Conservation (phyloP, 2,888 invertebrate species). For the Dorcus hopei region DNA sequence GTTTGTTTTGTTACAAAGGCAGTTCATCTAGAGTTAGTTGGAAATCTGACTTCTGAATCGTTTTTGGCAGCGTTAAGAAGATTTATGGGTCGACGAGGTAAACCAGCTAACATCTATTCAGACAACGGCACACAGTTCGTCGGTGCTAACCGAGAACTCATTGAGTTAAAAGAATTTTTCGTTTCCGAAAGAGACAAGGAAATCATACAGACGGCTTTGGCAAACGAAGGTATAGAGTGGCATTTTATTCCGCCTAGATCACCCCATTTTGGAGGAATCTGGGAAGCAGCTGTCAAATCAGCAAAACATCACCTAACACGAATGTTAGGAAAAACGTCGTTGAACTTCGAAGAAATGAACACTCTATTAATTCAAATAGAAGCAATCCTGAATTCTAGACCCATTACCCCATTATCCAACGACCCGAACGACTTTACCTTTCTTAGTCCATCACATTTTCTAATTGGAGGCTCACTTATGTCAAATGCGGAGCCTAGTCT, state of each 20-base stretch:
- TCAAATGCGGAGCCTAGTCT: constrained; percentile 21
- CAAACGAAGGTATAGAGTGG: neutral
- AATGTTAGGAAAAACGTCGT: constrained; percentile 17
- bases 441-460: constrained; percentile 25
- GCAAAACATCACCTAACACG: constrained; percentile 30
- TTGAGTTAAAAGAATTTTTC: neutral
- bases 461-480: constrained; percentile 26
- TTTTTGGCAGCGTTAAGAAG: constrained; percentile 35
- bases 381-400: constrained; percentile 32
- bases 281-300: constrained; percentile 29
- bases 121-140: constrained; percentile 38
- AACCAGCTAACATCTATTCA: constrained; percentile 27
- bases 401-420: constrained; percentile 24
- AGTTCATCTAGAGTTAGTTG: constrained; percentile 37
- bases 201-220: neutral
- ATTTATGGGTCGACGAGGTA: constrained; percentile 34
- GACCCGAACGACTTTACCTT: constrained; percentile 25
- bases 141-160: constrained; percentile 31
- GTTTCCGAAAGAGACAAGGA: neutral
- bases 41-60: constrained; percentile 30
- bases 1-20: constrained; percentile 36
- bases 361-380: constrained; percentile 33
- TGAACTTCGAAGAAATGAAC: constrained; percentile 33
- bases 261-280: constrained; percentile 18
- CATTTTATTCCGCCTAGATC: constrained; percentile 13